Conservation (phyloP, 2,797 vertebrate species). For the Pantherophis alleghaniensis region DNA sequence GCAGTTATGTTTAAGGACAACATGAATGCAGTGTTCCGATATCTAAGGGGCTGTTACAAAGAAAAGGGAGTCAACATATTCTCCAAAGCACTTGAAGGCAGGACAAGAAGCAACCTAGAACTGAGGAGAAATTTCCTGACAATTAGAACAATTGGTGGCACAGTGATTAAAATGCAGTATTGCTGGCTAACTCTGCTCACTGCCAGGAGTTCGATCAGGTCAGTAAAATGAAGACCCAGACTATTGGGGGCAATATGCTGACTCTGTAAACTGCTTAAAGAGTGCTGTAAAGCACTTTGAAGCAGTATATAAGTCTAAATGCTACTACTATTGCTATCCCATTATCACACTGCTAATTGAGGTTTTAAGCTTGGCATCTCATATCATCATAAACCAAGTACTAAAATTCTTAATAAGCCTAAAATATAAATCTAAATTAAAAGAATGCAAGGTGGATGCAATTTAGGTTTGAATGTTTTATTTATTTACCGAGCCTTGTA, state of each 20-base stretch:
- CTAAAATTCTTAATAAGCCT: not conserved
- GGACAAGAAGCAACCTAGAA: too few species aligned
- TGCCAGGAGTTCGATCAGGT: not conserved
- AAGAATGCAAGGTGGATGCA: not conserved
- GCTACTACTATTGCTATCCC: not conserved
- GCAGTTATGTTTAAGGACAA: not conserved
- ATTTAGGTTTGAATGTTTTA: not conserved
- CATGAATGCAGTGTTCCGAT: not conserved
- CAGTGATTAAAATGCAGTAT: not conserved
- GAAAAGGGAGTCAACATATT: too few species aligned
- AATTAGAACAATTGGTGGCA: too few species aligned
- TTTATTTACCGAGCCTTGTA: not conserved
- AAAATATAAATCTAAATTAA: not conserved
- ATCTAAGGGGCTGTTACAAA: too few species aligned
- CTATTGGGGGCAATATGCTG: not conserved
- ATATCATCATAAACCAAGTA: not conserved
- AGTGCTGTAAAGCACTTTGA: not conserved
- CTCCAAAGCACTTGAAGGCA: too few species aligned
- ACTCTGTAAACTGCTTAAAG: not conserved
- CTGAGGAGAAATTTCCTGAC: too few species aligned
- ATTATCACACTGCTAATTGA: not conserved
- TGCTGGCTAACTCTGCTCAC: not conserved
- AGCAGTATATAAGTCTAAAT: not conserved
- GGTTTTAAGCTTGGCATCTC: not conserved
- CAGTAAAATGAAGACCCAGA: not conserved